Evolutionary conservation across 2,113 vertebrate genomes (phyloP).

Genomic region (Cavia porcellus): DNA sequence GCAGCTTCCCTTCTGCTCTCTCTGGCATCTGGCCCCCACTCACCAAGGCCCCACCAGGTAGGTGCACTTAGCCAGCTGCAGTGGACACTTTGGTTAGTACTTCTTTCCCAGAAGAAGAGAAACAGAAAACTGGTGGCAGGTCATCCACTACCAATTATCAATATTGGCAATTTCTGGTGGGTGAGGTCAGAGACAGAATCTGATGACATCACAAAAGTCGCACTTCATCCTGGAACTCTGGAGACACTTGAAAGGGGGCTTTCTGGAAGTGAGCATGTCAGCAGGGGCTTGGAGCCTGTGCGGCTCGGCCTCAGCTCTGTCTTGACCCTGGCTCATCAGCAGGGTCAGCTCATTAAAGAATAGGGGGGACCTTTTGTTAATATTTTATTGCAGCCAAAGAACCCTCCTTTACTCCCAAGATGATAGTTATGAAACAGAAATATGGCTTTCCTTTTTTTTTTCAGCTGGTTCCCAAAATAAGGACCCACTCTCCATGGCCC

Average conservation of each 20-base stretch:
- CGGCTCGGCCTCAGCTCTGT: background rate
- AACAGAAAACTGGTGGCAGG: background rate
- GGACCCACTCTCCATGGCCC: background rate
- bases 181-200: background rate
- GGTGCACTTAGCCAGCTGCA: background rate
- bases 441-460: background rate
- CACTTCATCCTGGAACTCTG: conserved; percentile 9
- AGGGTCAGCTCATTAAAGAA: background rate
- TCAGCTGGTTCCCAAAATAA: background rate
- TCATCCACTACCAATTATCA: background rate
- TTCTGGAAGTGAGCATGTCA: background rate
- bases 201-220: conserved; percentile 75
- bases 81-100: background rate
- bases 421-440: background rate
- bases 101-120: conserved; percentile 29
- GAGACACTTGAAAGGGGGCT: background rate
- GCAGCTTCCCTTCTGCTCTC: background rate
- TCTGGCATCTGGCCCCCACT: conserved; percentile 14
- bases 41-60: background rate
- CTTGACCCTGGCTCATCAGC: background rate
- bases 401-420: accelerated
- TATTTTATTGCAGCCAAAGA: background rate
- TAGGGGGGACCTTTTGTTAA: background rate
- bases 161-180: conserved; percentile 49
- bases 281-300: background rate